Evolutionary conservation across 2,113 vertebrate species (phyloP).

Genomic region (Dryoscopus gambensis): DNA sequence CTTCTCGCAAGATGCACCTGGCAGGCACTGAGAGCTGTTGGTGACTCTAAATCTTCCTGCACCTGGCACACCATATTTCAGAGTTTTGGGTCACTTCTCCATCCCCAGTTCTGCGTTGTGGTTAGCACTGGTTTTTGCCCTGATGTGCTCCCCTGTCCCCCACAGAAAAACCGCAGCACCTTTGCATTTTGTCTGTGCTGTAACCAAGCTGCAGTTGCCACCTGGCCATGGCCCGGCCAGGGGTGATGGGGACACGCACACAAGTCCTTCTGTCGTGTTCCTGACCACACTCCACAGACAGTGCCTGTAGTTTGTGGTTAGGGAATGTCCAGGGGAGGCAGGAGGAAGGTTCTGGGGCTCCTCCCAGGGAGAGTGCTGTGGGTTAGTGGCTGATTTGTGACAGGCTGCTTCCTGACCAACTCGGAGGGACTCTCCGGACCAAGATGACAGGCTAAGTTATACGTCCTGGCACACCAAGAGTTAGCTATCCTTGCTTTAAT

Average conservation of each 20-base stretch:
- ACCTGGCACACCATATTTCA: neutral
- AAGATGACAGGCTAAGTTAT: conserved; percentile 2
- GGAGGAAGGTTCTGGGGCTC: neutral
- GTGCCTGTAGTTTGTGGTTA: neutral
- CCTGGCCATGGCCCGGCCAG: rapidly evolving
- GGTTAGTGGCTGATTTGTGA: neutral
- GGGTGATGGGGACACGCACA: neutral
- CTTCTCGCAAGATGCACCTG: neutral
- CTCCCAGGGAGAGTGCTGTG: neutral
- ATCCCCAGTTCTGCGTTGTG: neutral
- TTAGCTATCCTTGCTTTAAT: conserved; percentile 4
- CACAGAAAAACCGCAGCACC: too few relatives aligned
- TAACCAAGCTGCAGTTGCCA: neutral
- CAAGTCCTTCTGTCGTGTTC: neutral
- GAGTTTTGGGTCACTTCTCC: neutral
- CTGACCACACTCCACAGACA: rapidly evolving
- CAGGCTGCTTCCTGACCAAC: neutral
- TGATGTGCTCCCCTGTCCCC: rapidly evolving
- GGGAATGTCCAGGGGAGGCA: neutral
- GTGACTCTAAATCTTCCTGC: neutral
- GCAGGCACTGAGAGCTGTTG: neutral
- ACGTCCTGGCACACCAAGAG: neutral
- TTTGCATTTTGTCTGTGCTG: neutral
- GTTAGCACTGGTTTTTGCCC: neutral
- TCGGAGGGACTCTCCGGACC: neutral